phyloP scores from a whole-genome alignment of 2,888 invertebrate species.

The Lapara coniferarum region DNA sequence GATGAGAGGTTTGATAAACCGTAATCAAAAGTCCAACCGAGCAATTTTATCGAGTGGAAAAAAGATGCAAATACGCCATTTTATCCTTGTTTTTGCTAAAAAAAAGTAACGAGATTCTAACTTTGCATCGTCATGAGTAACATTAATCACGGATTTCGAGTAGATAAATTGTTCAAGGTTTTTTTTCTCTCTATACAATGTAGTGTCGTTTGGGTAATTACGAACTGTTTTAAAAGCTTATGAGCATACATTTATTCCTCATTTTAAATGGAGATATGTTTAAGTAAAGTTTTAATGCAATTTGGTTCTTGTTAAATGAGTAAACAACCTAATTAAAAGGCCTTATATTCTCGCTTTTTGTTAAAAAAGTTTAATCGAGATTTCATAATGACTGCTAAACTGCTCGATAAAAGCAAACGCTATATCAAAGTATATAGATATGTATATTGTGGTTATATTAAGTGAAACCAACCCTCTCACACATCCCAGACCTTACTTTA shows the following conservation, averaged over 20 bases:
- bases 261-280: not conserved
- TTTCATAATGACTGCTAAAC: too few species aligned
- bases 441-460: too few species aligned
- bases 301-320: not conserved
- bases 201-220: not conserved
- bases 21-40: not conserved
- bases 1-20: not conserved
- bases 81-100: conserved; percentile 23
- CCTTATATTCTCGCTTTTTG: not conserved
- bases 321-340: too few species aligned
- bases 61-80: conserved; percentile 24
- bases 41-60: not conserved
- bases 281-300: not conserved
- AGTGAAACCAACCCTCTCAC: not conserved
- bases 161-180: conserved; percentile 19
- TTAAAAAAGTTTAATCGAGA: not conserved
- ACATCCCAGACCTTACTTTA: not conserved
- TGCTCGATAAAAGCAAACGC: too few species aligned
- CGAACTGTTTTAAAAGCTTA: not conserved
- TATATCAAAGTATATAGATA: too few species aligned
- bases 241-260: not conserved
- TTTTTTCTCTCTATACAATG: not conserved
- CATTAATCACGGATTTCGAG: conserved; percentile 21
- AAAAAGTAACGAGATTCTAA: conserved; percentile 20
- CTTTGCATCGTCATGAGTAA: conserved; percentile 23